These are phyloP conservation scores for Meandrina meandrites DNA, from an alignment of 92 coral and sea anemone species.

Conservation along the genomic window DNA sequence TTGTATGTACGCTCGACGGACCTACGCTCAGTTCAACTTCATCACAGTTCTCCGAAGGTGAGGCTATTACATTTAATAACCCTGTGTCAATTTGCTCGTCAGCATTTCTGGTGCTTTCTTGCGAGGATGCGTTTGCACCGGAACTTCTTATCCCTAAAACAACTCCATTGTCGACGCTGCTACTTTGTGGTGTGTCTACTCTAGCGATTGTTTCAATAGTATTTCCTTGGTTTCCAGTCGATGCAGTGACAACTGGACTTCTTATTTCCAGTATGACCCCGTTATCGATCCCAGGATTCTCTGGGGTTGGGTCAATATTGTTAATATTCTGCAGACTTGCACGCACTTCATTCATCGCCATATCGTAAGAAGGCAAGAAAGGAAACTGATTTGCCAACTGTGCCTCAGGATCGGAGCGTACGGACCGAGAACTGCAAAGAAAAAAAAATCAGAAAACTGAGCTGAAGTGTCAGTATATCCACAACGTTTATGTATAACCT, in stretches of 20 bases:
- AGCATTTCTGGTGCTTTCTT: neutral
- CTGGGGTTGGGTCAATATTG: neutral
- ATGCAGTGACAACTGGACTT: neutral
- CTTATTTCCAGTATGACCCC: slow-evolving; percentile 15
- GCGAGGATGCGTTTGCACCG: neutral
- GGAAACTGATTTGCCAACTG: slow-evolving; percentile 2
- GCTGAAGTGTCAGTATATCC: neutral
- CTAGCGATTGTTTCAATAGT: neutral
- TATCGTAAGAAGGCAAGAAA: slow-evolving; percentile 41
- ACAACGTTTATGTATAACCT: too few species aligned
- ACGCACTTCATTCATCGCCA: slow-evolving; percentile 9
- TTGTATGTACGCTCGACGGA: neutral
- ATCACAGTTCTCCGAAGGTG: neutral
- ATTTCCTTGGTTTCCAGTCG: neutral
- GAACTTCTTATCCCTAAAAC: neutral
- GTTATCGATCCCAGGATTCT: neutral
- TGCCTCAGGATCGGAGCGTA: neutral
- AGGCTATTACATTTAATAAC: neutral
- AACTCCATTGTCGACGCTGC: neutral
- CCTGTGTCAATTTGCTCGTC: neutral
- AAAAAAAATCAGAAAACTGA: neutral
- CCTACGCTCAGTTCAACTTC: neutral
- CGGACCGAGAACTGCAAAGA: slow-evolving; percentile 23
- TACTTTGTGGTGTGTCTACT: neutral
- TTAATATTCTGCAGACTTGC: neutral